Conservation (phyloP, 2,113 vertebrate genomes). For the Indicator maculatus region DNA sequence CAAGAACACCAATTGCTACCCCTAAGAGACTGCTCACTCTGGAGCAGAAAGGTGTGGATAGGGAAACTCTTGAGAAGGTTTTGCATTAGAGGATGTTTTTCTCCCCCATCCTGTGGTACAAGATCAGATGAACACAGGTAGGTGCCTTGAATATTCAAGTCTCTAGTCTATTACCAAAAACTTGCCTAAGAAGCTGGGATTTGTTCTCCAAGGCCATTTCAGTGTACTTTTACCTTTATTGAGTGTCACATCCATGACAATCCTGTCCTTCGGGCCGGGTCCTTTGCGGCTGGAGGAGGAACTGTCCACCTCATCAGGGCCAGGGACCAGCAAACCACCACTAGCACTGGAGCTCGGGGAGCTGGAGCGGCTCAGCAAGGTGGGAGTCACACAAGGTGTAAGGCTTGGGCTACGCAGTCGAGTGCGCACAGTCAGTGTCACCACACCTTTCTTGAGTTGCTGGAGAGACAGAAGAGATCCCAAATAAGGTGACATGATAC, state of each 20-base stretch:
- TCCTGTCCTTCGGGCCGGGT: constrained; percentile 91
- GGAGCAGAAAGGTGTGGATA: neutral
- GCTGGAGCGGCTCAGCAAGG: constrained; percentile 88
- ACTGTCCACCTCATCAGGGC: constrained; percentile 70
- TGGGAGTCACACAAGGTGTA: constrained; percentile 89
- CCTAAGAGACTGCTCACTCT: neutral
- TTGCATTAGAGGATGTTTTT: neutral
- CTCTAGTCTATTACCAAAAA: neutral
- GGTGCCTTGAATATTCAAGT: too few species aligned
- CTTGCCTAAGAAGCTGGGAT: neutral
- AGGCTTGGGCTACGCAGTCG: constrained; percentile 94
- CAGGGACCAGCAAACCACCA: constrained; percentile 33
- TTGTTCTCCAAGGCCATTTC: accelerated
- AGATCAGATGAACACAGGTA: accelerated
- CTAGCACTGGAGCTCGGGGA: constrained; percentile 87
- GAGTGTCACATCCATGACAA: constrained; percentile 94
- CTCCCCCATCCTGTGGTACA: neutral
- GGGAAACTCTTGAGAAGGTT: neutral
- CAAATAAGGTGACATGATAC: accelerated
- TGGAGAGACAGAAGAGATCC: constrained; percentile 56
- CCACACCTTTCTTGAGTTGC: constrained; percentile 95
- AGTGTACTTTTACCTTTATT: constrained; percentile 85
- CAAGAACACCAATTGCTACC: neutral
- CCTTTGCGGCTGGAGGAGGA: constrained; percentile 78
- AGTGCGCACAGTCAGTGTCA: constrained; percentile 91